Conservation (phyloP, 2,888 invertebrate species). For the Silvanus unidentatus region DNA sequence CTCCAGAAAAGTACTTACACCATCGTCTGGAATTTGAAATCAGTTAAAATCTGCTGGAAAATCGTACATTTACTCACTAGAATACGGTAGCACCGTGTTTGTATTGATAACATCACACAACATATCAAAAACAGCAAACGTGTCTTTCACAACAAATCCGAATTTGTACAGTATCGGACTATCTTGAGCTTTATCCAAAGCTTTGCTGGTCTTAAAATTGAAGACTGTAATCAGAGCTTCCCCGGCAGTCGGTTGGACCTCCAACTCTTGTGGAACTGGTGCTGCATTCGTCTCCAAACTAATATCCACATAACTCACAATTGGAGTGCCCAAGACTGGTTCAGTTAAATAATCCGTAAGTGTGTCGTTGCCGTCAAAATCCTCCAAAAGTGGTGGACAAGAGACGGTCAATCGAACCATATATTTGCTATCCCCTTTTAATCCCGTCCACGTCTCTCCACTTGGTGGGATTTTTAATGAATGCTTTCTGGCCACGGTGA, state of each 20-base stretch:
- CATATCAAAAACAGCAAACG: slow-evolving; percentile 7
- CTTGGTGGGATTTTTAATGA: slow-evolving; percentile 12
- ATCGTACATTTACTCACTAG: slow-evolving; percentile 11
- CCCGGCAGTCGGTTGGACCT: slow-evolving; percentile 11
- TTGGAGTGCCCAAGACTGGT: slow-evolving; percentile 1
- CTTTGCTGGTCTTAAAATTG: slow-evolving; percentile 7
- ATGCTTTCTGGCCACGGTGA: slow-evolving; percentile 9
- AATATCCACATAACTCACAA: slow-evolving; percentile 1
- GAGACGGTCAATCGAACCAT: slow-evolving; percentile 12
- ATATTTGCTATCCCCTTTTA: slow-evolving; percentile 13
- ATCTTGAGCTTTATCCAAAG: slow-evolving; percentile 9
- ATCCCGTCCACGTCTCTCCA: slow-evolving; percentile 10
- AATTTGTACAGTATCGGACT: slow-evolving; percentile 16
- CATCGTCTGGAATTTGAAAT: neutral
- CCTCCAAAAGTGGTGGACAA: slow-evolving; percentile 8
- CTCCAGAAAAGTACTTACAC: slow-evolving; percentile 13
- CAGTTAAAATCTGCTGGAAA: neutral
- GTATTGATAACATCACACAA: slow-evolving; percentile 8
- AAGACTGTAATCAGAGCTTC: slow-evolving; percentile 15
- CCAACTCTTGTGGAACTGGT: slow-evolving; percentile 5
- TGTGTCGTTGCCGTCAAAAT: slow-evolving; percentile 7
- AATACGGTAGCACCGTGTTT: slow-evolving; percentile 12
- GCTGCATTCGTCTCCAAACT: slow-evolving; percentile 11
- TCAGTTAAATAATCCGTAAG: slow-evolving; percentile 3
- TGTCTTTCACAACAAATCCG: slow-evolving; percentile 8